Percentiles rank a stretch among this genome's conserved stretches.
phyloP scores from a whole-genome alignment of 2,113 vertebrate species.

The Heteronetta atricapilla region DNA sequence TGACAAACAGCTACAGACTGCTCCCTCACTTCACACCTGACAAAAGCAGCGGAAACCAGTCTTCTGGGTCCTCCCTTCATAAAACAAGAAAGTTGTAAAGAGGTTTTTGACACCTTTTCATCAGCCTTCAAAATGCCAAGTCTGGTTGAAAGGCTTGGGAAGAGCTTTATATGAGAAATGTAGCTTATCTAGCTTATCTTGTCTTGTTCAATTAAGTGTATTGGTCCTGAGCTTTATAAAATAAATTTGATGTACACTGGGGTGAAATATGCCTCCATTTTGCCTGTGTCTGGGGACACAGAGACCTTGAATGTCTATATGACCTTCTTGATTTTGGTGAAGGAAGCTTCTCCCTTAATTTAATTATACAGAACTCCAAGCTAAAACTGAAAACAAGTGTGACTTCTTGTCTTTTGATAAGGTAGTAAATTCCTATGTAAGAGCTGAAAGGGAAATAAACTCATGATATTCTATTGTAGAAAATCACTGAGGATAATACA shows the following conservation, averaged over 20 bases:
- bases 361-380: neutral
- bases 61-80: neutral
- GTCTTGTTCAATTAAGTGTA: neutral
- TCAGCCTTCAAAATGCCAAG: neutral
- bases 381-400: neutral
- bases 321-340: neutral
- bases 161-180: conserved; percentile 1
- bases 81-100: neutral
- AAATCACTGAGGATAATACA: neutral
- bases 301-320: neutral
- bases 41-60: neutral
- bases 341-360: neutral
- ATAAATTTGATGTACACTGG: neutral
- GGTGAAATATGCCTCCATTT: neutral
- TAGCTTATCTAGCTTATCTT: neutral
- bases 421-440: neutral
- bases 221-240: neutral
- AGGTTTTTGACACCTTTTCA: neutral
- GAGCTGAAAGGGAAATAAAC: neutral
- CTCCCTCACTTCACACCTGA: neutral
- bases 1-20: neutral
- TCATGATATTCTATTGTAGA: neutral
- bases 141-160: neutral
- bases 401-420: neutral
- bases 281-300: neutral